Evolutionary conservation across 2,797 vertebrate genomes (phyloP).

Genomic region (Nothura maculosa): DNA sequence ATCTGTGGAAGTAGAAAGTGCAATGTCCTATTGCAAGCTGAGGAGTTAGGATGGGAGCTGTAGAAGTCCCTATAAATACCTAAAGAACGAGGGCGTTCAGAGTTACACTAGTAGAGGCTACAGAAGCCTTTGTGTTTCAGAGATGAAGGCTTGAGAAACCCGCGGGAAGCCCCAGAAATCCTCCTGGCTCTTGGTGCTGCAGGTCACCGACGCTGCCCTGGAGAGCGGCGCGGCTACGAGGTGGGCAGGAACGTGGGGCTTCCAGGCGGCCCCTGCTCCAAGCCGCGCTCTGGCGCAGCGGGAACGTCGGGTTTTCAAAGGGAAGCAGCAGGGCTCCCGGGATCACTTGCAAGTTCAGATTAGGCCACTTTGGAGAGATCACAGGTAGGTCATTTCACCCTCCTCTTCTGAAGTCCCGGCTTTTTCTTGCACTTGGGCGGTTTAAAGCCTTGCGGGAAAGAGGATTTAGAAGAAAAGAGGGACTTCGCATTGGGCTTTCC

Average conservation of each 20-base stretch:
- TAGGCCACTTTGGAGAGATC: constrained; percentile 1
- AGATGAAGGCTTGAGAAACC: constrained; percentile 27
- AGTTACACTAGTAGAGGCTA: constrained; percentile 43
- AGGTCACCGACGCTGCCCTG: background rate
- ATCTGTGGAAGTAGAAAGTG: constrained; percentile 57
- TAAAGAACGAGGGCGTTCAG: constrained; percentile 46
- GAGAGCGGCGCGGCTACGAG: accelerated
- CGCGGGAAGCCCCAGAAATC: background rate
- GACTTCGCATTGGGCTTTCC: background rate
- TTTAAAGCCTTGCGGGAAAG: background rate
- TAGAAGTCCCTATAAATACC: constrained; percentile 69
- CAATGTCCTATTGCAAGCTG: constrained; percentile 12
- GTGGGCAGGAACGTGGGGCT: background rate
- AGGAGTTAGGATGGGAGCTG: constrained; percentile 62
- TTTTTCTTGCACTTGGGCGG: background rate
- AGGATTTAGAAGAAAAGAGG: background rate
- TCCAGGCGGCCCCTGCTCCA: background rate
- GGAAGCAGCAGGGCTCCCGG: background rate
- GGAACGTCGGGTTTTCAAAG: background rate
- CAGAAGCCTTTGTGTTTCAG: background rate
- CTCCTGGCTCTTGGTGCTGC: background rate
- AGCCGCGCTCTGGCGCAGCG: background rate
- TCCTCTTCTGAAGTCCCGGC: background rate
- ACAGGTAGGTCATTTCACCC: background rate
- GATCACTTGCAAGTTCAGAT: constrained; percentile 25